These are phyloP conservation scores for Sinonovacula constricta DNA, from an alignment of 1,140 invertebrate genomes.

Conservation along the genomic window DNA sequence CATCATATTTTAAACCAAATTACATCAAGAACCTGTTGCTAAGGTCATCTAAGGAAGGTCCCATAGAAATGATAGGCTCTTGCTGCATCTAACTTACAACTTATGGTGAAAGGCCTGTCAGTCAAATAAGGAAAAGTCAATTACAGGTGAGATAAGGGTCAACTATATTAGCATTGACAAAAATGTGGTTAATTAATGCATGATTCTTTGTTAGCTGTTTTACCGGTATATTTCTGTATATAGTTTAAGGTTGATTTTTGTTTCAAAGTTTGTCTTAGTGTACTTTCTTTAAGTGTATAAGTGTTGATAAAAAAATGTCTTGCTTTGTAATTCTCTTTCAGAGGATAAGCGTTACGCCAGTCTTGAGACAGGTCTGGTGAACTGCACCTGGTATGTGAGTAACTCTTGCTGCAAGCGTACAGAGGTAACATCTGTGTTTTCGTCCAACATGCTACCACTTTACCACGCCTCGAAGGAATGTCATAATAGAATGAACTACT, in stretches of 20 bases:
- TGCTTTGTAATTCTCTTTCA: slow-evolving; percentile 55
- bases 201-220: no score
- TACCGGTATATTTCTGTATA: no score
- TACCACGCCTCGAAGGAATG: slow-evolving; percentile 71
- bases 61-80: no score
- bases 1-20: no score
- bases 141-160: no score
- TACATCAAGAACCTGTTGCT: no score
- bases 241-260: no score
- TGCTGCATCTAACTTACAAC: no score
- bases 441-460: slow-evolving; percentile 75
- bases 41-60: no score
- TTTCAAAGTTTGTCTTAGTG: not conserved
- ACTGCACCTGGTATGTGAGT: slow-evolving; percentile 78
- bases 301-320: not conserved
- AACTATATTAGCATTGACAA: no score
- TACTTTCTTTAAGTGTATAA: not conserved
- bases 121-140: not conserved
- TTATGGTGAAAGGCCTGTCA: no score
- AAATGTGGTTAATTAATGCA: no score
- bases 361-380: slow-evolving; percentile 72
- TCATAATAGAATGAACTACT: slow-evolving; percentile 76
- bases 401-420: slow-evolving; percentile 78
- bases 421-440: slow-evolving; percentile 79
- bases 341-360: slow-evolving; percentile 67